These are phyloP conservation scores for Atherinomorus stipes DNA, from an alignment of 2,113 vertebrate genomes.

Conservation along the genomic window DNA sequence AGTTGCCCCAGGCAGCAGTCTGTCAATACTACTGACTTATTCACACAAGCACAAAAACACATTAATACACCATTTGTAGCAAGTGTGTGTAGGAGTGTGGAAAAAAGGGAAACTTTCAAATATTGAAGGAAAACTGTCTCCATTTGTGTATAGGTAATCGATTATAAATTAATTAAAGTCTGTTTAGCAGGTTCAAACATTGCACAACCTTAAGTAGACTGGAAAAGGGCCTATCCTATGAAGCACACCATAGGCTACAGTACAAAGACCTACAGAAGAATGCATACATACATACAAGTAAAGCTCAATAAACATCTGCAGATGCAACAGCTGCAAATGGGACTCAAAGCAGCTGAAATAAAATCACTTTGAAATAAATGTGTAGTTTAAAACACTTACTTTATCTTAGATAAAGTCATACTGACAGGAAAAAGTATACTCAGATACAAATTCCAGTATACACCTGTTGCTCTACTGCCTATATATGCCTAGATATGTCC, in stretches of 20 bases:
- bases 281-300: no score
- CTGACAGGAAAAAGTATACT: no score
- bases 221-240: conserved; percentile 7
- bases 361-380: no score
- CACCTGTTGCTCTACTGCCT: no score
- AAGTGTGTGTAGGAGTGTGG: not conserved
- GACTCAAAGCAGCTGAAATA: no score
- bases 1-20: conserved; percentile 42
- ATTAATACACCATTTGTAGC: conserved; percentile 8
- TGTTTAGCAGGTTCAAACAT: conserved; percentile 1
- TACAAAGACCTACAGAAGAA: not conserved
- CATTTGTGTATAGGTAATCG: conserved; percentile 13
- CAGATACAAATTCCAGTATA: no score
- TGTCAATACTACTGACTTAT: conserved; percentile 38
- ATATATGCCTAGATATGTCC: no score
- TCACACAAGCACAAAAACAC: conserved; percentile 9
- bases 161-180: conserved; percentile 42
- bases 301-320: no score
- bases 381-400: no score
- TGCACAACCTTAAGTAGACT: not conserved
- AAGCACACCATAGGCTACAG: not conserved
- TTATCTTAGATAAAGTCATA: no score
- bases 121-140: conserved; percentile 34
- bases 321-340: no score
- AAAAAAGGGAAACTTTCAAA: conserved; percentile 8